Base-by-base conservation (phyloP, 2,888 invertebrate genomes). In the Sericinus montela region DNA sequence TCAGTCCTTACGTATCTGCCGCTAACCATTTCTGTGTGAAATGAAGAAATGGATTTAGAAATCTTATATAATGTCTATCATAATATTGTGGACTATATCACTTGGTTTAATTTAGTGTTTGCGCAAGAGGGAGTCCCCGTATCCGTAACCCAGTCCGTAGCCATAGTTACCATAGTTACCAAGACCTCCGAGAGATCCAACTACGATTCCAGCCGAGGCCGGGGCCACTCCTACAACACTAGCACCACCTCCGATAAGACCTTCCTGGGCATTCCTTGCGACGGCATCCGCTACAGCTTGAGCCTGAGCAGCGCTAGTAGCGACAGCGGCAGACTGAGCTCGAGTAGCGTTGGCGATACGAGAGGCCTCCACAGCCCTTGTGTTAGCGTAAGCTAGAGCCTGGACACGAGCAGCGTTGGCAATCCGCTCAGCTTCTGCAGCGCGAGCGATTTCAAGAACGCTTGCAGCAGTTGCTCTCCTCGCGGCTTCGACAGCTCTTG, bases 331-430 rank as follows among this genome's bases (percentile, higher is more conserved):
- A 8, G 81, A 80, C 46, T 78, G 78, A 1, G 76, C 72, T 34
- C 78, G 62, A 0, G 76, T 76, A 2, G 76, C 72, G 52, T 85
- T 82, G 2, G 87, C 87, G 45, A 87, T 86, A 29, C 85, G 82
- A 1, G 83, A 74, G 0, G 87, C 87, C 57, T 87, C 87, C 1
- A 82, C 72, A 85, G 81, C 32, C 87, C 87, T 80, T 6, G 83
- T 80, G 6, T 82, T 86, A 19, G 84, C 78, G 56, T 85, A 83
- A 11, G 83, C 81, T 46, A 84, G 70, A 34, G 86, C 87, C 51
- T 86, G 85, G 7, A 78, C 76, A 37, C 86, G 84, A 85, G 86
- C 87, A 7, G 84, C 83, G 52, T 84, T 81, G 7, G 86, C 87
- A 9, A 78, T 57, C 7, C 86, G 78, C 45, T 83, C 80, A 11